Evolutionary conservation across 1,140 invertebrate genomes (phyloP), one percentile per base, ranked within the genome.

Genomic region (Drosophila novamexicana): DNA sequence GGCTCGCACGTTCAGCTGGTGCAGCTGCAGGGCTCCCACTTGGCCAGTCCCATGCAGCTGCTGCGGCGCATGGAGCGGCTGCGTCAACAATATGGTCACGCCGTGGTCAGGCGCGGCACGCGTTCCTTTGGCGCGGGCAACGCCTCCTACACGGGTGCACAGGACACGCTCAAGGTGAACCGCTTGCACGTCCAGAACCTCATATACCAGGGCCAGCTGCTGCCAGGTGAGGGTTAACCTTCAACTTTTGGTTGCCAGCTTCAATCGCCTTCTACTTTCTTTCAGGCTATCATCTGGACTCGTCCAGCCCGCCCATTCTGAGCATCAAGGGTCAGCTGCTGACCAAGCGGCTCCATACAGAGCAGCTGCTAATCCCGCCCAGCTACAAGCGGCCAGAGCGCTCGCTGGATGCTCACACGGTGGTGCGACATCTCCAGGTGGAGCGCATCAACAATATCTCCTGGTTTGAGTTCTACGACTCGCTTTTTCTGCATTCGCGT

Each of bases 161-260:
- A n/a, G 7, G 74, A 89, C 14, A 34, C 7, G 2, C 68, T 91
- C 1, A 81, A 81, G n/a, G 76, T 64, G 7, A 42, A 59, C 0
- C 75, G 56, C 0, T 16, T 92, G 45, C 61, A 79, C 6, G 91
- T 91, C n/a, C 44, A 75, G 2, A 91, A 91, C 62, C 71, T 92
- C 0, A 45, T 91, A 1, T 91, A 89, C 52, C 32, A 76, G 8
- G 84, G 75, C 2, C 53, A 76, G n/a, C 22, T 92, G 3, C 42
- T 92, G 64, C 39, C 79, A 64, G 84, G 91, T 91, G 47, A 40
- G 72, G 29, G 5, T 0, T 34, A 10, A 0, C 8, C 0, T 14
- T 37, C 1, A 1, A 14, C n/a, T 6, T 29, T 7, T 0, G 2
- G 7, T 2, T n/a, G 7, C 29, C 0, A 7, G 7, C 6, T n/a